Evolutionary conservation across 2,113 vertebrate genomes (phyloP).

Genomic region (Daubentonia madagascariensis): DNA sequence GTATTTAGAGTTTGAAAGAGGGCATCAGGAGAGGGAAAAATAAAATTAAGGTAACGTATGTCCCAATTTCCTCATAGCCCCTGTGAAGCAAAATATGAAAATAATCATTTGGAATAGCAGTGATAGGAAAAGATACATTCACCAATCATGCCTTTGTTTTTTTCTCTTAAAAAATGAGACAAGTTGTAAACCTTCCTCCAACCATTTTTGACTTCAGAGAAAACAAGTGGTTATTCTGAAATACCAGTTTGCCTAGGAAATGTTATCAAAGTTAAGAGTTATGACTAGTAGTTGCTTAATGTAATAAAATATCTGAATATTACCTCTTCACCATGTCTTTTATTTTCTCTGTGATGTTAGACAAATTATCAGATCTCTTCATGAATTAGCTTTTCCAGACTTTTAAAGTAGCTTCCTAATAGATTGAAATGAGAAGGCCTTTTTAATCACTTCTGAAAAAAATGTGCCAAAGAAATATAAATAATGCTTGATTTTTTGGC

Average conservation of each 20-base stretch:
- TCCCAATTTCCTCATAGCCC: neutral
- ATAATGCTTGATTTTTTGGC: neutral
- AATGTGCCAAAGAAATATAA: neutral
- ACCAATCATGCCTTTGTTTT: neutral
- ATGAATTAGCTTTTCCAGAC: neutral
- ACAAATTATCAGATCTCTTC: neutral
- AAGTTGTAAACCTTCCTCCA: neutral
- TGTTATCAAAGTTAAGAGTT: neutral
- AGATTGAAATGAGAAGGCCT: neutral
- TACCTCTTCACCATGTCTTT: neutral
- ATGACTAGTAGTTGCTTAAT: neutral
- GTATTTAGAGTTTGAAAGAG: neutral
- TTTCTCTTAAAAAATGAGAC: constrained; percentile 29
- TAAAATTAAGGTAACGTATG: neutral
- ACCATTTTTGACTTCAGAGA: neutral
- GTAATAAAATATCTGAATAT: neutral
- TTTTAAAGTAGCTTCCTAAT: neutral
- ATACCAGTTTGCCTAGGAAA: neutral
- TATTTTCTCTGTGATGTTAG: neutral
- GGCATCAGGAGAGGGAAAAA: neutral
- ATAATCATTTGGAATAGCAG: neutral
- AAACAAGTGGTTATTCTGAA: neutral
- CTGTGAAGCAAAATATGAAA: neutral
- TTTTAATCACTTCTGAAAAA: constrained; percentile 9
- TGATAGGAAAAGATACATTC: neutral